Evolutionary conservation across 2,797 vertebrate genomes (phyloP), one percentile per base, ranked within the genome.

Genomic region (Coregonus suidteri): DNA sequence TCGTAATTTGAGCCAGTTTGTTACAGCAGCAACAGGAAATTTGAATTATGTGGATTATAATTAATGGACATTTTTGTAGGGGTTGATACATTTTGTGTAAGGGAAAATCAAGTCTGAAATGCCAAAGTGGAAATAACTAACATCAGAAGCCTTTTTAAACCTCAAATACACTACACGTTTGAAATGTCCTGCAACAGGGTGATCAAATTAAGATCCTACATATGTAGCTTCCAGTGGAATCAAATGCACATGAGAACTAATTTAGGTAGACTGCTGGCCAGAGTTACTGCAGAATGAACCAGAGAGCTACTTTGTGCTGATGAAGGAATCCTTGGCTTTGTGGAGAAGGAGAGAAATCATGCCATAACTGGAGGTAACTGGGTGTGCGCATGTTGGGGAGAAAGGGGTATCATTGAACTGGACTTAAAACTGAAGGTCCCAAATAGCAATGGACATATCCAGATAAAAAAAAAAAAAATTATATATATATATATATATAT

Each of bases 191-290:
- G 2, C 41, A 47, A 47, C 9, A 13, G 3, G 41, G 2, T 47
- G 41, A 47, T 47, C 41, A 47, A 47, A 47, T 13, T 47, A 47
- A 47, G 41, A 47, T 47, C 41, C 41, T 47, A 47, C 41, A 47
- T 47, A 9, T 47, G 41, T 70, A 51, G 66, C 71, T 79, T 74
- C 34, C 81, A 75, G 71, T 53, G 78, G 54, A 84, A 87, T 86
- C 82, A 87, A 77, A 79, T 62, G 25, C 69, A 65, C 51, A 74
- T 47, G 18, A 59, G 9, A 47, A 47, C 9, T 47, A 75, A 79
- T 77, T 73, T 74, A 59, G 18, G n/a, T 59, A 51, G 41, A 51
- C 41, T 25, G 69, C 41, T 35, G 35, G 66, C 66, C 15, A 68
- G 18, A 68, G 66, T 15, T 6, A 68, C 5, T 37, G 15, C 66